Evolutionary conservation across 2,888 invertebrate species (phyloP), one percentile per base, ranked within the genome.

Genomic region (Ormyrus labotus): DNA sequence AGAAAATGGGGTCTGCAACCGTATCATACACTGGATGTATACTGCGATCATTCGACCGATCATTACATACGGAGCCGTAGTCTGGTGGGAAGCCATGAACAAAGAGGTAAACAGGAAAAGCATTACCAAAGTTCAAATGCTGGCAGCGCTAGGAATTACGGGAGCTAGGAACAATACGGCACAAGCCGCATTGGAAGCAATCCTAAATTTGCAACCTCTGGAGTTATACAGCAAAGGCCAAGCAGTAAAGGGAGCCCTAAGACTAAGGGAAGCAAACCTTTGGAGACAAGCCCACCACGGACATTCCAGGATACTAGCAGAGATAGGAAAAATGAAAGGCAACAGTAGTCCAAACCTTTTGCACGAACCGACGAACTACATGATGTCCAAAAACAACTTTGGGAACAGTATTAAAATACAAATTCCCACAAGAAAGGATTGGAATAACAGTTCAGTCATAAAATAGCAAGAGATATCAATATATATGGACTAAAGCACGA

Each of bases 171-270:
- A 58, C n/a, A 81, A 68, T 47, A 67, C 82, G 11, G 79, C 79
- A 53, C 68, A 68, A 53, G 68, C 19, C 4, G 51, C 9, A 64
- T 64, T 81, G 48, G 82, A 79, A 57, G 64, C 55, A 1, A 53
- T 82, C 10, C 63, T 84, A 1, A 70, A 72, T 48, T 47, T 78
- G n/a, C 72, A 76, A 10, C 80, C 81, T 0, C 64, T 81, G 0
- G 63, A 67, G 3, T 19, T 74, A 0, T 9, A 10, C 58, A 60
- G 81, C 9, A 63, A 80, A 60, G 63, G 57, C 5, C 72, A 73
- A 61, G 82, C 73, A 2, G 60, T 68, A 50, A 71, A 50, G 47
- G 57, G 78, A 34, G 76, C 84, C 63, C 64, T 89, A 88, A 74
- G 75, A 60, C 57, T 81, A 47, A 78, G 47, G n/a, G 57, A 53